Evolutionary conservation across 2,888 invertebrate genomes (phyloP).

Genomic region (Ferrisia virgata): DNA sequence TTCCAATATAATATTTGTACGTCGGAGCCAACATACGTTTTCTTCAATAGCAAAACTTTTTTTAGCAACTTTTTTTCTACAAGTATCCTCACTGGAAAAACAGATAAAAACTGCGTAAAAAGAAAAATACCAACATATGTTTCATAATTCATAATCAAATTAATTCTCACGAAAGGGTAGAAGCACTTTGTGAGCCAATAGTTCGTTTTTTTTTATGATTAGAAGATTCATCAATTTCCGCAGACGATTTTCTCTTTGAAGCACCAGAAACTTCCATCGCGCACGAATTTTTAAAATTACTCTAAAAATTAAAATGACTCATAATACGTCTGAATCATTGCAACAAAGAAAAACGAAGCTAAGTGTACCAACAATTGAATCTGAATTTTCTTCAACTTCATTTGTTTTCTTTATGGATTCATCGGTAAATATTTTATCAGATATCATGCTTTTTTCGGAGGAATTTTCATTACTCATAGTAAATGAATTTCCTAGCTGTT

Average conservation of each 20-base stretch:
- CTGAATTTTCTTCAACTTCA: background rate
- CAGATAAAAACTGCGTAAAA: background rate
- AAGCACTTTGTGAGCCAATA: background rate
- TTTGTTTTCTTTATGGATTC: background rate
- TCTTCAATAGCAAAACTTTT: slow-evolving; percentile 49
- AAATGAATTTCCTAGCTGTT: background rate
- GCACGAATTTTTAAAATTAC: background rate
- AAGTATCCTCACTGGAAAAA: background rate
- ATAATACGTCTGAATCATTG: background rate
- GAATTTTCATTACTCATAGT: background rate
- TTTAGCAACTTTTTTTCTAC: background rate
- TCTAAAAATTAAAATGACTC: background rate
- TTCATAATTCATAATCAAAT: background rate
- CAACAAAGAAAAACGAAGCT: background rate
- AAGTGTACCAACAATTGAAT: background rate
- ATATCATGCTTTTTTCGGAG: background rate
- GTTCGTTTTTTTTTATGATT: background rate
- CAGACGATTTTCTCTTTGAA: background rate
- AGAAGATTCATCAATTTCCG: background rate
- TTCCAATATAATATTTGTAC: slow-evolving; percentile 64
- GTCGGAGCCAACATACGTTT: slow-evolving; percentile 56
- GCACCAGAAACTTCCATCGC: background rate
- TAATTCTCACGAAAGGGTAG: background rate
- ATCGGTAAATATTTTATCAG: background rate
- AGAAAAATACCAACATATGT: background rate